Base-by-base conservation (phyloP, 2,888 invertebrate species). In the Cancer borealis region DNA sequence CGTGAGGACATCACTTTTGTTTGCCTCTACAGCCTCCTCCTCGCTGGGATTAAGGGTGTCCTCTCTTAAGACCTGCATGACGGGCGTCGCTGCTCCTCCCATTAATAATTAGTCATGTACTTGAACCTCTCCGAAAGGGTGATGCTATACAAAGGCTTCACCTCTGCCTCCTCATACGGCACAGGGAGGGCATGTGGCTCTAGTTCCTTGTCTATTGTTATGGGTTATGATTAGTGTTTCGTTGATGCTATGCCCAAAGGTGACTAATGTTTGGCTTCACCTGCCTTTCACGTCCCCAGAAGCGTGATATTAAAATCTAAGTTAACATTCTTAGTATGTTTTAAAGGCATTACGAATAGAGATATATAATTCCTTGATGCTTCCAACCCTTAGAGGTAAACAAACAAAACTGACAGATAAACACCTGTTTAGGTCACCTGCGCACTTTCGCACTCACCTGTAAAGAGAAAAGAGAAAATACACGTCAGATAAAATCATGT, bases 281-380 rank as follows among this genome's bases (percentile, higher is more conserved):
- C n/a, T 66, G 66, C n/a, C 66, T n/a, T 66, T 66, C 66, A n/a
- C n/a, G n/a, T 66, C 66, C 66, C 66, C 66, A 66, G 66, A 66
- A 66, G 66, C 66, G 66, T 79, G 12, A 79, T 14, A 30, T 12
- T 21, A 79, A 79, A 79, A 79, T 79, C 30, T 21, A 30, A 8
- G 30, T 17, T 79, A 79, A 79, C 21, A 79, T 79, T 79, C 21
- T 30, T 26, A 79, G 6, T 12, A 79, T 54, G 10, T 54, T 79
- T 79, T 30, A 26, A 5, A 30, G 14, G 6, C 30, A 79, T 10
- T 26, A 79, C 12, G 21, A 8, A 30, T 30, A 12, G 26, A 79
- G 79, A 79, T 30, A 21, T 79, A 79, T 79, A 79, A 79, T 79
- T 79, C 79, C 79, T 79, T 79, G 79, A 30, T 30, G 30, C 79